phyloP scores from a whole-genome alignment of 64 coral and sea anemone species.

The Montipora sp. region DNA sequence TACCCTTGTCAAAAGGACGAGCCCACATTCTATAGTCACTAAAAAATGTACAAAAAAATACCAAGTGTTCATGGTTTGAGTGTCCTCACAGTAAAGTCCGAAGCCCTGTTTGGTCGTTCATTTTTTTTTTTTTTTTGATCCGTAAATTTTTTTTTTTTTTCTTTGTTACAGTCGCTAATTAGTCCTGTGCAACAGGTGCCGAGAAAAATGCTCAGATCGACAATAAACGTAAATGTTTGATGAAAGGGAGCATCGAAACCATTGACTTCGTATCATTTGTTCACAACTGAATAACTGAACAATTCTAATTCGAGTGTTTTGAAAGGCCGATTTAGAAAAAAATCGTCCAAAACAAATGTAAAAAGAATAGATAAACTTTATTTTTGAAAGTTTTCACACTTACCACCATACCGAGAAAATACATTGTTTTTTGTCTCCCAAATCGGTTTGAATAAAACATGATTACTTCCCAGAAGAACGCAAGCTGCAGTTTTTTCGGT shows the following conservation, averaged over 20 bases:
- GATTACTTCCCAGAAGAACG: not conserved
- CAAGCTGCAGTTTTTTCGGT: not conserved
- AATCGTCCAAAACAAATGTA: not conserved
- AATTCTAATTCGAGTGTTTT: no score
- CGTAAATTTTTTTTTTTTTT: no score
- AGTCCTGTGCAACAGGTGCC: not conserved
- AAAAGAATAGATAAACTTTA: not conserved
- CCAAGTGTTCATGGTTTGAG: no score
- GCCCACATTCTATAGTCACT: no score
- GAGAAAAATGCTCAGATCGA: not conserved
- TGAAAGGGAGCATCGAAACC: not conserved
- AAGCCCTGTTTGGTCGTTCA: not conserved
- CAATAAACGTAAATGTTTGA: not conserved
- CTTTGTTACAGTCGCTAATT: not conserved
- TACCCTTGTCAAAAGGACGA: no score
- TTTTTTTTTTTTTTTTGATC: not conserved
- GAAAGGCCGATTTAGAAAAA: no score
- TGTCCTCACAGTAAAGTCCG: no score
- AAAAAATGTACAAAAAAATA: no score
- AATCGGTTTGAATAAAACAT: slow-evolving; percentile 22
- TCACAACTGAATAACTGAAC: no score
- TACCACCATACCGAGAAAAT: no score
- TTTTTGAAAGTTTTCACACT: no score
- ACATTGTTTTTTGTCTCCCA: not conserved
- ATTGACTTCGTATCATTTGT: no score